Evolutionary conservation across 2,888 invertebrate species (phyloP).

Genomic region (Harmothoe impar): DNA sequence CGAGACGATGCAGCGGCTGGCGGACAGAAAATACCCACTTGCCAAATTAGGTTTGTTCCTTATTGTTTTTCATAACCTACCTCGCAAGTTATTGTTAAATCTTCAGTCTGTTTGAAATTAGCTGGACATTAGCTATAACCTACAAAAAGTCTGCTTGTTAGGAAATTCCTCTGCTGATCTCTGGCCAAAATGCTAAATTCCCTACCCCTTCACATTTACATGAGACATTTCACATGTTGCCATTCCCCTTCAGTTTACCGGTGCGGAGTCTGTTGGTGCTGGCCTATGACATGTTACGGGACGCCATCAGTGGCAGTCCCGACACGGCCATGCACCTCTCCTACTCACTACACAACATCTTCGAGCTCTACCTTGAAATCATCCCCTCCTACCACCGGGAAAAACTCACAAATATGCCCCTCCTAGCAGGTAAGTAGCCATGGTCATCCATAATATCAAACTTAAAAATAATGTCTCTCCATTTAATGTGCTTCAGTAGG

Average conservation of each 20-base stretch:
- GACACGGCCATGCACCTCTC: conserved; percentile 69
- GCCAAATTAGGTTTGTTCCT: conserved; percentile 68
- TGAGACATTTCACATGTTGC: too few relatives aligned
- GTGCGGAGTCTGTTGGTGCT: conserved; percentile 67
- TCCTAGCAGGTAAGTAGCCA: conserved; percentile 69
- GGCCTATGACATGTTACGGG: conserved; percentile 69
- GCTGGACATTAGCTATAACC: too few relatives aligned
- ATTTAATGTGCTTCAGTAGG: too few relatives aligned
- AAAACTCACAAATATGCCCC: conserved; percentile 67
- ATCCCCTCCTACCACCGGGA: conserved; percentile 70
- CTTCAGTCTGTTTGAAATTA: too few relatives aligned
- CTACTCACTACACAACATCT: conserved; percentile 67
- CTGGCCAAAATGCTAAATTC: too few relatives aligned
- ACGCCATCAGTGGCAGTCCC: conserved; percentile 66
- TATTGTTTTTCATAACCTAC: not conserved
- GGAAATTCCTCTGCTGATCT: too few relatives aligned
- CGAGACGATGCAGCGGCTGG: conserved; percentile 65
- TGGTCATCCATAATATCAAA: too few relatives aligned
- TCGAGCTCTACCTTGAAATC: conserved; percentile 71
- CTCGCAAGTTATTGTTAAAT: too few relatives aligned
- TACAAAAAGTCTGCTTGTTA: too few relatives aligned
- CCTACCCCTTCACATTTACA: too few relatives aligned
- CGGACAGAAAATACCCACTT: conserved; percentile 67
- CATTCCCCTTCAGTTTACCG: conserved; percentile 63
- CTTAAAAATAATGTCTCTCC: too few relatives aligned